Percentiles rank a stretch among this genome's conserved stretches.
Conservation (phyloP, 2,888 invertebrate species). For the Lycaena phlaeas region DNA sequence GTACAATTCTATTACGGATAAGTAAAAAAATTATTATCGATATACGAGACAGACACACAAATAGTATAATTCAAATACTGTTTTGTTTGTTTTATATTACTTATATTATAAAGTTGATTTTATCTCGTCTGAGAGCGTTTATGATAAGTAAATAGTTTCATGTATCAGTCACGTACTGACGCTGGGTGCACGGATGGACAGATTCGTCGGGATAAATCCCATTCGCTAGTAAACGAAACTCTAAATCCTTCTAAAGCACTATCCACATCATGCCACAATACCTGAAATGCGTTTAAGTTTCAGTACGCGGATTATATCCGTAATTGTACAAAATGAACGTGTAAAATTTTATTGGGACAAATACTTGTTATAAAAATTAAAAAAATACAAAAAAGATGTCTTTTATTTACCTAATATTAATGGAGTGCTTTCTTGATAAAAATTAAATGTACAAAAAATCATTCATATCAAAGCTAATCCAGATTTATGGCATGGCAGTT, state of each 20-base stretch:
- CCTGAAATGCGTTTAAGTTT: slow-evolving; percentile 48
- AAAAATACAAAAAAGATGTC: slow-evolving; percentile 40
- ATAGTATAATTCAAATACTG: no score
- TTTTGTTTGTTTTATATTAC: not conserved
- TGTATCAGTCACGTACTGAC: slow-evolving; percentile 32
- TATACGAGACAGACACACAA: no score
- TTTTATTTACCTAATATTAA: slow-evolving; percentile 21
- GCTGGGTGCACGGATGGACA: slow-evolving; percentile 52
- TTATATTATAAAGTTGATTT: slow-evolving; percentile 3
- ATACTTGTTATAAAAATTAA: slow-evolving; percentile 67
- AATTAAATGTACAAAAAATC: no score
- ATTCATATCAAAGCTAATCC: no score
- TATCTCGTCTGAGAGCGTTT: not conserved
- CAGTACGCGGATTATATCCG: slow-evolving; percentile 48
- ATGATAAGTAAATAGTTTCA: slow-evolving; percentile 6
- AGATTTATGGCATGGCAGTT: no score
- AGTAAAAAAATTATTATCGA: no score
- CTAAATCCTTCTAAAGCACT: slow-evolving; percentile 37
- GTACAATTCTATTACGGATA: no score
- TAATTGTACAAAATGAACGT: slow-evolving; percentile 66
- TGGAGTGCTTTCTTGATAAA: not conserved
- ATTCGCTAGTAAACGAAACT: slow-evolving; percentile 29
- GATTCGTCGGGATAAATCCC: slow-evolving; percentile 27
- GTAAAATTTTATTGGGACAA: slow-evolving; percentile 68
- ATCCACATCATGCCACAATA: slow-evolving; percentile 39